Percentiles rank a stretch among this genome's conserved stretches.
Conservation (phyloP, 30 jellyfish, hydroid and myxozoan genomes). For the Nemopilema nomurai region DNA sequence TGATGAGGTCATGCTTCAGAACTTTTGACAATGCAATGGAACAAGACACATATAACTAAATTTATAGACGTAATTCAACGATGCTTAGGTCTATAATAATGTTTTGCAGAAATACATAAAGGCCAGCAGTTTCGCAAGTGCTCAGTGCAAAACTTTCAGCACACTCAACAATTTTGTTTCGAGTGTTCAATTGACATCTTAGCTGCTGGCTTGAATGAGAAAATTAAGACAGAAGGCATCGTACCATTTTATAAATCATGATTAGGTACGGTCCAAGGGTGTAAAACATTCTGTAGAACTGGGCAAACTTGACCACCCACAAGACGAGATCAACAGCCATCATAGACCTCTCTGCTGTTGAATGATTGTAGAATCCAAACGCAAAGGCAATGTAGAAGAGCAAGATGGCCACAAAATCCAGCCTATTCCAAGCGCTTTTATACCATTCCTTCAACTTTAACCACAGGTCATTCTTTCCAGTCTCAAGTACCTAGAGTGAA, state of each 20-base stretch:
- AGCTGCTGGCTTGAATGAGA: no score
- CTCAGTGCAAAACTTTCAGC: no score
- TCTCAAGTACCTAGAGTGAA: conserved; percentile 41
- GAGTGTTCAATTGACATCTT: no score
- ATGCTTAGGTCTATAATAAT: no score
- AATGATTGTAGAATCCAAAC: conserved; percentile 13
- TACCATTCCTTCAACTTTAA: conserved; percentile 33
- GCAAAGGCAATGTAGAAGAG: conserved; percentile 65
- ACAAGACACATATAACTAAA: no score
- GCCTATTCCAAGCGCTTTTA: conserved; percentile 60
- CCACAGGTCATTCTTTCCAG: conserved; percentile 24
- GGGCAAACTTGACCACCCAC: conserved; percentile 66
- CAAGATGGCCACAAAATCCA: conserved; percentile 49
- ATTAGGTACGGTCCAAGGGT: conserved; percentile 85
- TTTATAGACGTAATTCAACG: no score
- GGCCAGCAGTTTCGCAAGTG: no score
- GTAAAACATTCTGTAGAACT: conserved; percentile 73
- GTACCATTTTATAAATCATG: conserved; percentile 82
- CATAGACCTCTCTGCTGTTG: conserved; percentile 44
- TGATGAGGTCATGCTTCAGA: no score
- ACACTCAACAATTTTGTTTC: no score
- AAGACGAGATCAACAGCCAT: conserved; percentile 64
- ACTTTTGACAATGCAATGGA: no score
- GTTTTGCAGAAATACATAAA: no score
- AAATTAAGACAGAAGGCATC: background rate